A percentile compares a stretch with the other conserved stretches of the same genome.
phyloP scores from a whole-genome alignment of 2,797 vertebrate species.

The Heteromormyrus szaboi region DNA sequence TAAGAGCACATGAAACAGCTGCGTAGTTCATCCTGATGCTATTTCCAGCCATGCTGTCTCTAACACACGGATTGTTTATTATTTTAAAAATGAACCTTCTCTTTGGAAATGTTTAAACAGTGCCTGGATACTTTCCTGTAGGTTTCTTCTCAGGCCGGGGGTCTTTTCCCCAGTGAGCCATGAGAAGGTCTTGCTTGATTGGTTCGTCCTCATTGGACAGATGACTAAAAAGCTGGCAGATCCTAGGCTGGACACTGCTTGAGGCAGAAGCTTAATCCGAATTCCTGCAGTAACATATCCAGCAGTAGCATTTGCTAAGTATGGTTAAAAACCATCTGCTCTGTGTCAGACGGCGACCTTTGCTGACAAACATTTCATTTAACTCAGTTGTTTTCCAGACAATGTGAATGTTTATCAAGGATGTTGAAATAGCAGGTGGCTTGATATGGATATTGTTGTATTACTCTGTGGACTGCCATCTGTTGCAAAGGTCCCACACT shows the following conservation, averaged over 20 bases:
- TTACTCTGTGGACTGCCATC: background rate
- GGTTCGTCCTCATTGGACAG: background rate
- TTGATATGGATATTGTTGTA: background rate
- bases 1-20: background rate
- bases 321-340: background rate
- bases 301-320: background rate
- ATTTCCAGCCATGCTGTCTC: background rate
- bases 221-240: background rate
- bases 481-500: background rate
- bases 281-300: background rate
- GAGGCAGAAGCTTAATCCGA: background rate
- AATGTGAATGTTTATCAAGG: background rate
- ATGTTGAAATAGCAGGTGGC: background rate
- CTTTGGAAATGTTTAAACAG: background rate
- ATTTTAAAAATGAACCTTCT: background rate
- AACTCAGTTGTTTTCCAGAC: background rate
- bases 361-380: background rate
- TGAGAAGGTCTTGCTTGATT: background rate
- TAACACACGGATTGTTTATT: background rate
- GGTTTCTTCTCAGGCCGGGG: background rate
- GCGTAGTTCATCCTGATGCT: background rate
- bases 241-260: background rate
- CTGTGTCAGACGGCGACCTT: background rate
- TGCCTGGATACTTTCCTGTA: background rate
- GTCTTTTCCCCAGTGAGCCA: background rate